These are phyloP conservation scores for Caenorhabditis briggsae DNA, from an alignment of 1,140 invertebrate species.

Conservation along the genomic window DNA sequence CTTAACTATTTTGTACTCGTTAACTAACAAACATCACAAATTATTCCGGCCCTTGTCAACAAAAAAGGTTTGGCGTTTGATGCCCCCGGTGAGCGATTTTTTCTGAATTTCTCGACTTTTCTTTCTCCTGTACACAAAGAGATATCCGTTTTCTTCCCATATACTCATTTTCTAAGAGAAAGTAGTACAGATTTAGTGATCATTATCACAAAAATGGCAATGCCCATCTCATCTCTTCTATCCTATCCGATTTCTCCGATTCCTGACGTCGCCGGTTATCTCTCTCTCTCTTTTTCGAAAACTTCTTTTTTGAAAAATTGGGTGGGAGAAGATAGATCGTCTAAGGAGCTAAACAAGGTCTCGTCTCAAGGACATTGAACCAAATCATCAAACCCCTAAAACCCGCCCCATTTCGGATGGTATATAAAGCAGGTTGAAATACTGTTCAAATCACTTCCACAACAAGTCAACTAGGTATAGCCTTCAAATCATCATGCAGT, in stretches of 20 bases:
- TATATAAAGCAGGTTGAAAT: neutral
- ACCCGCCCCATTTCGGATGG: constrained; percentile 9
- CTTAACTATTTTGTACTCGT: neutral
- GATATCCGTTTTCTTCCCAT: neutral
- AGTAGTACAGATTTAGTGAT: neutral
- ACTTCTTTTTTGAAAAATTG: neutral
- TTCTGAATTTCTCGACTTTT: neutral
- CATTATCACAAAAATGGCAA: neutral
- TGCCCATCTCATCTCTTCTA: neutral
- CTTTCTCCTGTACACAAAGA: neutral
- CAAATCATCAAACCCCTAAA: constrained; percentile 29
- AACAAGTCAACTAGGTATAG: constrained; percentile 43
- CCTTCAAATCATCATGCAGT: constrained; percentile 26
- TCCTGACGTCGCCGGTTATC: neutral
- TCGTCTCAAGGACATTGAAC: constrained; percentile 37
- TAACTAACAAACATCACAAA: constrained; percentile 1
- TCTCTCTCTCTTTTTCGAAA: neutral
- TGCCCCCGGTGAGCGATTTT: neutral
- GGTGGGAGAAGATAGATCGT: too few relatives aligned
- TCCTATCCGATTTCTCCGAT: neutral
- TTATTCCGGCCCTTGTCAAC: neutral
- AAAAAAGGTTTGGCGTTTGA: constrained; percentile 24
- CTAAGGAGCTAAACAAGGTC: constrained; percentile 33
- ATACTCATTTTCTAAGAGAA: neutral
- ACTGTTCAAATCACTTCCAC: constrained; percentile 1